These are phyloP conservation scores for Oscheius sp. DNA, from an alignment of 2,888 invertebrate species.

Conservation along the genomic window DNA sequence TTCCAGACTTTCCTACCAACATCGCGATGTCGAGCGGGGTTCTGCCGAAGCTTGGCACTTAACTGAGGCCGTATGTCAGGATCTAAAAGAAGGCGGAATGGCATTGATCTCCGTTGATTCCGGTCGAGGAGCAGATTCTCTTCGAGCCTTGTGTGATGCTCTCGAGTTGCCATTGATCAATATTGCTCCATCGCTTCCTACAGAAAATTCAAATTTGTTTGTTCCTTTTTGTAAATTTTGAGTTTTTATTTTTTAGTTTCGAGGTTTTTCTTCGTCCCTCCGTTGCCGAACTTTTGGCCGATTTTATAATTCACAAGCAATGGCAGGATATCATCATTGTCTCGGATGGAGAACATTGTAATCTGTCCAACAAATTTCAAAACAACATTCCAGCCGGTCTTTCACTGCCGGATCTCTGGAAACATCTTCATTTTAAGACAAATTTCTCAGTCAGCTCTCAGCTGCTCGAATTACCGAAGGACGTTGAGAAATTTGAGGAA, in stretches of 20 bases:
- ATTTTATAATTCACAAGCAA: conserved; percentile 89
- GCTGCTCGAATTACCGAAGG: conserved; percentile 61
- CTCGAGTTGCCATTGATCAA: conserved; percentile 55
- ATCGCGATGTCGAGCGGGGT: conserved; percentile 46
- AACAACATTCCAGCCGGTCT: conserved; percentile 55
- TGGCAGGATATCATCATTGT: conserved; percentile 89
- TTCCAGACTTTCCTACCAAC: conserved; percentile 55
- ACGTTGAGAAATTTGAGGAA: conserved; percentile 56
- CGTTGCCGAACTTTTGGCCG: conserved; percentile 92
- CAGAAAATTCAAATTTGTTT: conserved; percentile 37
- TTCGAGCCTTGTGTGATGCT: conserved; percentile 53
- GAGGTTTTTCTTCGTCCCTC: conserved; percentile 84
- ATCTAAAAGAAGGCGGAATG: conserved; percentile 68
- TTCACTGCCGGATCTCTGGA: conserved; percentile 64
- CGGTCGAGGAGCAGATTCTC: conserved; percentile 49
- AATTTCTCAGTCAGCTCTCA: conserved; percentile 64
- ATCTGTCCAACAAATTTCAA: conserved; percentile 53
- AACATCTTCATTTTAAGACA: conserved; percentile 52
- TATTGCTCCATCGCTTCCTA: conserved; percentile 26
- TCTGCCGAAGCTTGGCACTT: conserved; percentile 53
- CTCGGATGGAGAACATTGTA: conserved; percentile 89
- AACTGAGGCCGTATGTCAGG: conserved; percentile 61
- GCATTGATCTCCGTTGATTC: conserved; percentile 61
- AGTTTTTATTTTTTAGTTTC: conserved; percentile 48
- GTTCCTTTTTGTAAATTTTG: not conserved